A percentile compares a stretch with the other conserved stretches of the same genome.
Evolutionary conservation across 2,888 invertebrate genomes (phyloP).

Genomic region (Philereme transversata): DNA sequence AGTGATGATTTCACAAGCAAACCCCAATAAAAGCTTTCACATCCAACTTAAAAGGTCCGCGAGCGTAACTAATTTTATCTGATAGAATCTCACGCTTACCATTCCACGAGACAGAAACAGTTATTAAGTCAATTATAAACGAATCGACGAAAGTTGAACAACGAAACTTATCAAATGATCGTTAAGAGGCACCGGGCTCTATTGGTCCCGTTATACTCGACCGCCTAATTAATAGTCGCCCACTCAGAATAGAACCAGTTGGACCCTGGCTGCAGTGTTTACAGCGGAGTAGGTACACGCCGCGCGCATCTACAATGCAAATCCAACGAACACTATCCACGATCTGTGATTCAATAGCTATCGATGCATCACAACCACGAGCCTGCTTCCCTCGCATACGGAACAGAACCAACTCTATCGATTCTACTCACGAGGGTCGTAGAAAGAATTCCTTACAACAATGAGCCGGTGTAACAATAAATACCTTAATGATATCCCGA

Average conservation of each 20-base stretch:
- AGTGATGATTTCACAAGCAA: conserved; percentile 33
- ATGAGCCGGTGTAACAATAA: conserved; percentile 83
- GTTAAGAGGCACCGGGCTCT: conserved; percentile 58
- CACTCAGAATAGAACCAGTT: conserved; percentile 70
- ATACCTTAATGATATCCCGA: conserved; percentile 84
- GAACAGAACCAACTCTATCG: conserved; percentile 70
- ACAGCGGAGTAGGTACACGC: conserved; percentile 58
- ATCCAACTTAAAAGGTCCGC: conserved; percentile 45
- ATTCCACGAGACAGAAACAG: conserved; percentile 48
- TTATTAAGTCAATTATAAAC: conserved; percentile 60
- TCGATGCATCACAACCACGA: conserved; percentile 59
- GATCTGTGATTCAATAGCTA: conserved; percentile 62
- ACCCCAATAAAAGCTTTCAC: conserved; percentile 41
- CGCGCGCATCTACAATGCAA: conserved; percentile 78
- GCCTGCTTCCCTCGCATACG: conserved; percentile 53
- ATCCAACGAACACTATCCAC: conserved; percentile 67
- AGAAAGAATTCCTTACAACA: conserved; percentile 82
- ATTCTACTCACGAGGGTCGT: conserved; percentile 75
- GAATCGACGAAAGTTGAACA: conserved; percentile 57
- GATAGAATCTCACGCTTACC: conserved; percentile 46
- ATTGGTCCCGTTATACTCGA: conserved; percentile 63
- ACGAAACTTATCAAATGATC: conserved; percentile 71
- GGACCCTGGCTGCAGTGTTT: conserved; percentile 51
- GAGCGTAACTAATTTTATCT: conserved; percentile 54
- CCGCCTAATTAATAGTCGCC: conserved; percentile 77